These are phyloP conservation scores for Clarias pachynema DNA, from an alignment of 2,797 vertebrate species.

Conservation along the genomic window DNA sequence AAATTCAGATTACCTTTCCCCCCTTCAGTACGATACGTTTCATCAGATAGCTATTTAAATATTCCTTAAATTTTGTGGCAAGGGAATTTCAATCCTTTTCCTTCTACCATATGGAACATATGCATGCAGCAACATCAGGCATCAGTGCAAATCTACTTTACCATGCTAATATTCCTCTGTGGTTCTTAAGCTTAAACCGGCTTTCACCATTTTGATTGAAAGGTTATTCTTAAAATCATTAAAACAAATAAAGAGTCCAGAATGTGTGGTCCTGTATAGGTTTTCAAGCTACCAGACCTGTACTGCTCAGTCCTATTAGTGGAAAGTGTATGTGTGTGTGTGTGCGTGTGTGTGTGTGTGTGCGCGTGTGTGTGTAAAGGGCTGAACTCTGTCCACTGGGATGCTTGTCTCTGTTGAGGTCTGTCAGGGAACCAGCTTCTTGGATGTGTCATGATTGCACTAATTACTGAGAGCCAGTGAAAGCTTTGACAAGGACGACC, in stretches of 20 bases:
- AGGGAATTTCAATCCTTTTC: constrained; percentile 22
- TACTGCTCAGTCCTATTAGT: constrained; percentile 81
- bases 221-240: neutral
- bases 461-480: constrained; percentile 83
- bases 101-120: constrained; percentile 26
- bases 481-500: constrained; percentile 59
- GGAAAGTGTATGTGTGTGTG: constrained; percentile 55
- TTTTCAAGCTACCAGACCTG: constrained; percentile 72
- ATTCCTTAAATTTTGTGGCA: constrained; percentile 24
- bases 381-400: constrained; percentile 60
- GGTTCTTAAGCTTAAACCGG: neutral
- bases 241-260: neutral
- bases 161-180: neutral
- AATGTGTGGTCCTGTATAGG: constrained; percentile 57
- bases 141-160: constrained; percentile 5
- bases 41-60: constrained; percentile 6
- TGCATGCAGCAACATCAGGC: constrained; percentile 1
- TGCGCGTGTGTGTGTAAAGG: constrained; percentile 39
- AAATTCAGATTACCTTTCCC: neutral
- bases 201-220: neutral
- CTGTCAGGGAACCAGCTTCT: constrained; percentile 79
- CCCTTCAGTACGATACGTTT: constrained; percentile 13
- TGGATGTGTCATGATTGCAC: constrained; percentile 75
- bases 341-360: constrained; percentile 29
- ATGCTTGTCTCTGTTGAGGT: constrained; percentile 70